Evolutionary conservation across 2,113 vertebrate genomes (phyloP), one percentile per base, ranked within the genome.

Genomic region (Lepisosteus osseus): DNA sequence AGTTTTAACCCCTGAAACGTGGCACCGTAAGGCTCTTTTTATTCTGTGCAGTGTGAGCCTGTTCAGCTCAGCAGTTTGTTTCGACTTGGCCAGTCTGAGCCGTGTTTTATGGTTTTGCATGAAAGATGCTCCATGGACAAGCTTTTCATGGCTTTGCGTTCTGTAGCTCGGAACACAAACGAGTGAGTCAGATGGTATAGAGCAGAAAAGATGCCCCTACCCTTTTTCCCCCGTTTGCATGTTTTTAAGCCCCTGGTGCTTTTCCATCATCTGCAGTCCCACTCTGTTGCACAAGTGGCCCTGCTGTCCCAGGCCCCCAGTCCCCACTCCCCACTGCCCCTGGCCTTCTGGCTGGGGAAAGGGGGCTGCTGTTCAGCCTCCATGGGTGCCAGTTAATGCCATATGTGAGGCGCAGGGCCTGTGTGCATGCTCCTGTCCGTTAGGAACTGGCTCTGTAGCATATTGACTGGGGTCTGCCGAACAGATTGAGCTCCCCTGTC

Each of bases 261-360:
- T 4, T 14, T 12, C 56, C 56, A 51, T 51, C 47, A 51, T 59
- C 56, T 59, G 56, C 56, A 59, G 56, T 59, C n/a, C 11, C 54
- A 12, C 54, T 59, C 56, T 59, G 11, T 12, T n/a, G 7, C 54
- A 12, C 54, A 54, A 29, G 29, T 29, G 29, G 29, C 47, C 56
- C n/a, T n/a, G 47, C 47, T 51, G 47, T 9, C 47, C 47, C 47
- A 9, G 4, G 11, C 83, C 84, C 77, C 77, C 78, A 70, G n/a
- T 83, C 78, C 77, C 74, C 73, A 76, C 79, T 85, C 86, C 87
- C 85, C 84, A 86, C 79, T 43, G 85, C 82, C 56, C 87, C 83
- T 87, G 80, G 89, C 91, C 89, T 90, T 90, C 87, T 90, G 90
- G 88, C 87, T 88, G 86, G 81, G 68, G 77, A 90, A 88, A 80